These are phyloP conservation scores for Formica aserva DNA, from an alignment of 2,888 invertebrate species.

Conservation along the genomic window DNA sequence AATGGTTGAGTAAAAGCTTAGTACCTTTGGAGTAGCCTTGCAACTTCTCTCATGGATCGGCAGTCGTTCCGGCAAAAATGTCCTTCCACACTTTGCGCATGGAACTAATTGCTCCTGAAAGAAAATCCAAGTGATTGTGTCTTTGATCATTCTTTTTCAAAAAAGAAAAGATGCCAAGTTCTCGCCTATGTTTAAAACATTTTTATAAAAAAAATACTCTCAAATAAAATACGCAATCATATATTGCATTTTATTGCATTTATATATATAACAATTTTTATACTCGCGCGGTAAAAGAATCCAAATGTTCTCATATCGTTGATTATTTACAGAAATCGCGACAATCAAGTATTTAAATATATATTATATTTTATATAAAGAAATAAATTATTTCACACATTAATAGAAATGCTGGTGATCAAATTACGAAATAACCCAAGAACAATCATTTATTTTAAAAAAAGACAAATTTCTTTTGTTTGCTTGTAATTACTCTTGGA, in stretches of 20 bases:
- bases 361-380: not conserved
- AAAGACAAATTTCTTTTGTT: not conserved
- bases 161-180: not conserved
- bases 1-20: not conserved
- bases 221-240: not conserved
- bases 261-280: not conserved
- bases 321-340: not conserved
- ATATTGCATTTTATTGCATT: not conserved
- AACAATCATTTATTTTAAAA: not conserved
- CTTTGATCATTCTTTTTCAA: not conserved
- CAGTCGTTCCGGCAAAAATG: conserved; percentile 90
- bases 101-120: conserved; percentile 87
- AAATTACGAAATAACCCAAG: not conserved
- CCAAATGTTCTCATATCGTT: not conserved
- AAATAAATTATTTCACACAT: not conserved
- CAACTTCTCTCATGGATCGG: conserved; percentile 88
- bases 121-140: conserved; percentile 21
- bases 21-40: conserved; percentile 68
- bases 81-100: conserved; percentile 90
- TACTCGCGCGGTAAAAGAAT: not conserved
- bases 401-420: not conserved
- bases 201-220: no score
- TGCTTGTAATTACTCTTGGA: not conserved
- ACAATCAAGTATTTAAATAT: not conserved
- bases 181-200: not conserved